Evolutionary conservation across 2,797 vertebrate species (phyloP).

Genomic region (Tarsius wallacei): DNA sequence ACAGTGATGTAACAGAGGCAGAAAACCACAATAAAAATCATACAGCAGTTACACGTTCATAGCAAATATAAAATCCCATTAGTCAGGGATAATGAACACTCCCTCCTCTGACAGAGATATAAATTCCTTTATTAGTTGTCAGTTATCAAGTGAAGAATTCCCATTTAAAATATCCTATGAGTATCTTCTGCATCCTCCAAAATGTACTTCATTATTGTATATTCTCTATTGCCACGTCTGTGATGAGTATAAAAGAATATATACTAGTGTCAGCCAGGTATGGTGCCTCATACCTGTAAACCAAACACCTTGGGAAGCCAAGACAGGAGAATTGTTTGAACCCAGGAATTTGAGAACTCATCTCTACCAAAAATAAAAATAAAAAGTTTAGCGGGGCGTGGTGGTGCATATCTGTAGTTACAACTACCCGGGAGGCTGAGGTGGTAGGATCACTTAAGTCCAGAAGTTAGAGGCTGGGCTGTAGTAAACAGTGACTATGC

Average conservation of each 20-base stretch:
- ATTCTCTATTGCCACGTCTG: not conserved
- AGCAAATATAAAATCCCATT: not conserved
- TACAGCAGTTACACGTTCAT: fast-evolving
- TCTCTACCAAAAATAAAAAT: too few relatives aligned
- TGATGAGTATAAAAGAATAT: not conserved
- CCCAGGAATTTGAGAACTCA: too few relatives aligned
- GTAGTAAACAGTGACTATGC: too few relatives aligned
- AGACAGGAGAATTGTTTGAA: too few relatives aligned
- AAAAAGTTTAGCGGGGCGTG: too few relatives aligned
- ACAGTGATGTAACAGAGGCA: not conserved
- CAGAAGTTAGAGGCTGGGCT: too few relatives aligned
- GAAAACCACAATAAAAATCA: not conserved
- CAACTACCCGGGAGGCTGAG: too few relatives aligned
- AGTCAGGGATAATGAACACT: not conserved
- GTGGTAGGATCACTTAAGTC: too few relatives aligned
- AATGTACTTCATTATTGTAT: not conserved
- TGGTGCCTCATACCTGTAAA: too few relatives aligned
- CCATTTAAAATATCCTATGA: not conserved
- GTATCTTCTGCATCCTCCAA: not conserved
- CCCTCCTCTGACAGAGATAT: not conserved
- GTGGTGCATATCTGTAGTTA: too few relatives aligned
- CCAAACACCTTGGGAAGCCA: too few relatives aligned
- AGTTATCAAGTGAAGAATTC: not conserved
- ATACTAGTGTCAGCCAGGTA: too few relatives aligned
- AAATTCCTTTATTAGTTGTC: not conserved